Percentiles rank a stretch among this genome's conserved stretches.
Evolutionary conservation across 2,113 vertebrate species (phyloP).

Genomic region (Dunckerocampus dactyliophorus): DNA sequence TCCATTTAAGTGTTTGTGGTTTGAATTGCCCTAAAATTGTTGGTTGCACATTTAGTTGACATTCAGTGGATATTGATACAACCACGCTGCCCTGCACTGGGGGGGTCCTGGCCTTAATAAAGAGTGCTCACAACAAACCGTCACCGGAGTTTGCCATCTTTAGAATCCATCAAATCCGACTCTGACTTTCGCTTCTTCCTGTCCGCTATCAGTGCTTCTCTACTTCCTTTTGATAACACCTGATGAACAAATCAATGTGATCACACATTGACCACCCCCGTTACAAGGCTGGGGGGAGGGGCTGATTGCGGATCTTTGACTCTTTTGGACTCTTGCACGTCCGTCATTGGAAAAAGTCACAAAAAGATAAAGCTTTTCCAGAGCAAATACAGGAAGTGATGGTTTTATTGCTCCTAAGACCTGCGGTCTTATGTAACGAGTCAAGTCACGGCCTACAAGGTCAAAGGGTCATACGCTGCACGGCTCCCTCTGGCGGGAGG

Average conservation of each 20-base stretch:
- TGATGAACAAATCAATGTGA: slow-evolving; percentile 67
- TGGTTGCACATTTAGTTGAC: too few relatives aligned
- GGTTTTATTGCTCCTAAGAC: not conserved
- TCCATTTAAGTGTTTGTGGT: too few relatives aligned
- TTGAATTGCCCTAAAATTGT: too few relatives aligned
- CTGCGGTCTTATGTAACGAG: too few relatives aligned
- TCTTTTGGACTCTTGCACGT: slow-evolving; percentile 20
- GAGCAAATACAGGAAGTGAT: not conserved
- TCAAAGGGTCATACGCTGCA: not conserved
- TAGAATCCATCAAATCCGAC: slow-evolving; percentile 6
- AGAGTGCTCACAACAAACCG: too few relatives aligned
- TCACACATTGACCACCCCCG: slow-evolving; percentile 11
- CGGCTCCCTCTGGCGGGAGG: slow-evolving; percentile 31
- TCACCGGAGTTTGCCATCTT: not conserved
- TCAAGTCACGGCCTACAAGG: too few relatives aligned
- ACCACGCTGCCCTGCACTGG: too few relatives aligned
- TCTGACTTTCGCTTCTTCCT: slow-evolving; percentile 31
- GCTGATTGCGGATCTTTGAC: slow-evolving; percentile 23
- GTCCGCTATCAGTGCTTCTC: not conserved
- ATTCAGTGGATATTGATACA: too few relatives aligned
- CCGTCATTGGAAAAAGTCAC: not conserved
- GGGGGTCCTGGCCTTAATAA: too few relatives aligned
- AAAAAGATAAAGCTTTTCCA: not conserved
- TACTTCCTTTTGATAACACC: slow-evolving; percentile 46
- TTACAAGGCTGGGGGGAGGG: too few relatives aligned